phyloP scores from a whole-genome alignment of 2,797 vertebrate genomes.

The Leptodactylus fallax region DNA sequence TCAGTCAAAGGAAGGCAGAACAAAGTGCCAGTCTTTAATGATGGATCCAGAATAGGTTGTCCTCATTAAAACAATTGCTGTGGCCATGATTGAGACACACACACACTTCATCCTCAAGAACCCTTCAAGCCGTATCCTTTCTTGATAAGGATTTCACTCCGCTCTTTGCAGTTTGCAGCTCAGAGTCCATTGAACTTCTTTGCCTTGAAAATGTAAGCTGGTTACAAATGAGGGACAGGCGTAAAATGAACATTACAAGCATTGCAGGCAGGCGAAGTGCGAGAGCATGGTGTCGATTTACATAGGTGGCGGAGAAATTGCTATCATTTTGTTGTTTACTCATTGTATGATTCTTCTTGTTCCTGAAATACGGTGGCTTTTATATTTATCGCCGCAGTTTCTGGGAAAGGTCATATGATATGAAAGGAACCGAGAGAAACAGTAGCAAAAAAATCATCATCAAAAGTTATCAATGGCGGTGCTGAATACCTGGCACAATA shows the following conservation, averaged over 20 bases:
- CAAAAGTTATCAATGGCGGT: neutral
- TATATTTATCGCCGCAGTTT: slow-evolving; percentile 12
- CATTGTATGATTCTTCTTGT: slow-evolving; percentile 13
- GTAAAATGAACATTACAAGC: slow-evolving; percentile 66
- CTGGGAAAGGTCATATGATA: slow-evolving; percentile 1
- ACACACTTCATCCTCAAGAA: slow-evolving; percentile 50
- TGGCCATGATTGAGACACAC: slow-evolving; percentile 15
- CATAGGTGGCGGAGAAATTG: slow-evolving; percentile 65
- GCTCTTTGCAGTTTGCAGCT: slow-evolving; percentile 55
- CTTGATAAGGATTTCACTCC: slow-evolving; percentile 62
- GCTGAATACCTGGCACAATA: neutral
- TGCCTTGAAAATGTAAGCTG: slow-evolving; percentile 64
- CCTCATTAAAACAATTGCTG: slow-evolving; percentile 65
- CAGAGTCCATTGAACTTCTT: slow-evolving; percentile 50
- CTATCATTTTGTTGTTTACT: slow-evolving; percentile 38
- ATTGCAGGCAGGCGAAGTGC: slow-evolving; percentile 64
- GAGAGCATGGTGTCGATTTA: slow-evolving; percentile 54
- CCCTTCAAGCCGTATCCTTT: slow-evolving; percentile 62
- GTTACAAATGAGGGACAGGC: slow-evolving; percentile 62
- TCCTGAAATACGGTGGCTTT: slow-evolving; percentile 8
- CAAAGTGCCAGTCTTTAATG: slow-evolving; percentile 60
- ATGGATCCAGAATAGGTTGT: slow-evolving; percentile 61
- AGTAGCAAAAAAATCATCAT: neutral
- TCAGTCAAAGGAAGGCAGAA: slow-evolving; percentile 63
- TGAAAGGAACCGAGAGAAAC: no score